Base-by-base conservation (phyloP, 1,140 invertebrate genomes). In the Papilio dardanus region DNA sequence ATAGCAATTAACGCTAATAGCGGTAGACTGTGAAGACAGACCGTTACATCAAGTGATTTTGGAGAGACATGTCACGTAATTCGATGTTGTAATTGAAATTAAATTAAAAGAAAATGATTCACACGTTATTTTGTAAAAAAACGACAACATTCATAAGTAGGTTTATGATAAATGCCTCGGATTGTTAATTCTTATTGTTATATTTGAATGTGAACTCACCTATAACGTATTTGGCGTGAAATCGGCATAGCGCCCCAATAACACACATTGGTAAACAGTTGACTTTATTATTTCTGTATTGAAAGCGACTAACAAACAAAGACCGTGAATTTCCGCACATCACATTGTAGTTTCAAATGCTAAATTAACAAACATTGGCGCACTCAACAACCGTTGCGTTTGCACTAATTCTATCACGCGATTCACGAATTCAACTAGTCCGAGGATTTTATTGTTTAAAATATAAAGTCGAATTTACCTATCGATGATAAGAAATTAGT, bases 221-320 rank as follows among this genome's bases (percentile, higher is more conserved):
- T 78, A 93, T 88, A 79, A 91, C 87, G 80, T 92, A 92, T 85
- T 90, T 93, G 77, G 91, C 90, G 81, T 92, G 92, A 80, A 92
- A 91, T 75, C 89, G 90, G 80, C 92, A 93, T 84, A 93, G 81
- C 77, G 90, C 91, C 79, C 91, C 90, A 87, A 93, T 93, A 81
- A 92, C 90, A 90, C 91, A 92, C 89, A 91, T 91, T 58, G 67
- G 75, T 24, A 46, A 35, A 31, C 73, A 71, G 71, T 71, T 78
- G 75, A 71, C 30, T 58, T 31, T 33, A 19, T 37, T 40, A 37
- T 35, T 28, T 46, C 28, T 40, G 10, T 24, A 50, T 16, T 40
- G 8, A 30, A 50, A 28, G 0, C 21, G 50, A 58, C 12, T 28
- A 14, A 62, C 24, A 16, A 71, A 71, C 68, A 30, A 40, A 28